Conservation (phyloP, 2,797 vertebrate genomes). For the Peromyscus aztecus region DNA sequence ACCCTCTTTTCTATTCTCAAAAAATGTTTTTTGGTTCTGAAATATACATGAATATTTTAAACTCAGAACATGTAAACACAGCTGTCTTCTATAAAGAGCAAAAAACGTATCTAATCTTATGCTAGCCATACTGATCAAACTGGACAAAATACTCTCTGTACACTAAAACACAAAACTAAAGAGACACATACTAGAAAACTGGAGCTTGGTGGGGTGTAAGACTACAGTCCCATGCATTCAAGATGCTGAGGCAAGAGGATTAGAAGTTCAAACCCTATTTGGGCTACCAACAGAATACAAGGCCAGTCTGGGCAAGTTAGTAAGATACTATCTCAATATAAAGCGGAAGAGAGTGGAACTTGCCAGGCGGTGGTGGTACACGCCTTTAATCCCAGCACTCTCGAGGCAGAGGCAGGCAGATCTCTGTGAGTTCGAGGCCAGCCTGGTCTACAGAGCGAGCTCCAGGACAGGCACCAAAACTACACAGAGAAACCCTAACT, state of each 20-base stretch:
- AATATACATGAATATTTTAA: constrained; percentile 27
- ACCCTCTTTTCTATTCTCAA: neutral
- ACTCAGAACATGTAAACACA: constrained; percentile 54
- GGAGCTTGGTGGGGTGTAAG: too few species aligned
- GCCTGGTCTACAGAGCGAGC: too few species aligned
- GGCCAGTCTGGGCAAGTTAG: neutral
- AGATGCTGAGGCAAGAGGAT: neutral
- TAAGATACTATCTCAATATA: neutral
- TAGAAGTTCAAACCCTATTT: neutral
- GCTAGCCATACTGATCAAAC: neutral
- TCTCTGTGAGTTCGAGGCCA: too few species aligned
- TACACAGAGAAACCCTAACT: too few species aligned
- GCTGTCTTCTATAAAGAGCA: constrained; percentile 33
- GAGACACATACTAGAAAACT: neutral
- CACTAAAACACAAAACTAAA: neutral
- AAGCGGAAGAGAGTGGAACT: too few species aligned
- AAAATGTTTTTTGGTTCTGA: constrained; percentile 14
- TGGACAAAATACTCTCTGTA: neutral
- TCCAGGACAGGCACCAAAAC: too few species aligned
- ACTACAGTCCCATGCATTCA: neutral
- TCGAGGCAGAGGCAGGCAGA: too few species aligned
- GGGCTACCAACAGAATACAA: neutral
- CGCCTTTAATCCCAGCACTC: too few species aligned
- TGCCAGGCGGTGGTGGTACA: too few species aligned
- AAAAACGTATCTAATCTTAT: constrained; percentile 15